phyloP scores from a whole-genome alignment of 2,888 invertebrate genomes.

The Drosophila crucigera region DNA sequence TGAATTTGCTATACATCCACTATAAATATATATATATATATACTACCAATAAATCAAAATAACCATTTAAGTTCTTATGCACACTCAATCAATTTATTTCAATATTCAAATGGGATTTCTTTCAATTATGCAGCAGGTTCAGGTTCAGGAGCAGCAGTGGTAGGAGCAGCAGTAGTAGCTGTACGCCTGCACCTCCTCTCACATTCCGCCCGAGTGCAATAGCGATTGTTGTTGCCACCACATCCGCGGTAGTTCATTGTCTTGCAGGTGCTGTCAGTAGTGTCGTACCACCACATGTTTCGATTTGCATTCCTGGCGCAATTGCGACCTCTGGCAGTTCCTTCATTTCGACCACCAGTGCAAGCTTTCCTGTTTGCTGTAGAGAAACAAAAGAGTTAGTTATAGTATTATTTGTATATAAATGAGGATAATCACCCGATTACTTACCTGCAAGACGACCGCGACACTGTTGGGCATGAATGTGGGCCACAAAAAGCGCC shows the following conservation, averaged over 20 bases:
- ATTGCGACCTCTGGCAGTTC: rapidly evolving
- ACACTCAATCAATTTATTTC: background rate
- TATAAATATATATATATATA: background rate
- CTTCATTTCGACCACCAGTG: background rate
- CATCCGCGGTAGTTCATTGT: constrained; percentile 13
- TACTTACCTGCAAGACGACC: background rate
- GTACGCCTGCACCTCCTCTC: background rate
- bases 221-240: constrained; percentile 28
- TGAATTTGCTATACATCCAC: too few relatives aligned
- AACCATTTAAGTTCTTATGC: background rate
- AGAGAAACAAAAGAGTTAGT: background rate
- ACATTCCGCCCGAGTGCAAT: background rate
- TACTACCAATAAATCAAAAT: background rate
- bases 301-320: background rate
- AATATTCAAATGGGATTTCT: background rate
- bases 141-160: background rate
- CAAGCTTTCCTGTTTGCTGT: background rate
- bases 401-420: rapidly evolving
- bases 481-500: constrained; percentile 28
- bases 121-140: background rate
- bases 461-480: constrained; percentile 21
- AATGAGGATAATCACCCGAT: background rate
- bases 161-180: background rate
- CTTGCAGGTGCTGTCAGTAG: background rate
- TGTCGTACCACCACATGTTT: constrained; percentile 40